Conservation (phyloP, 2,113 vertebrate species). For the Pogonocichla stellata region DNA sequence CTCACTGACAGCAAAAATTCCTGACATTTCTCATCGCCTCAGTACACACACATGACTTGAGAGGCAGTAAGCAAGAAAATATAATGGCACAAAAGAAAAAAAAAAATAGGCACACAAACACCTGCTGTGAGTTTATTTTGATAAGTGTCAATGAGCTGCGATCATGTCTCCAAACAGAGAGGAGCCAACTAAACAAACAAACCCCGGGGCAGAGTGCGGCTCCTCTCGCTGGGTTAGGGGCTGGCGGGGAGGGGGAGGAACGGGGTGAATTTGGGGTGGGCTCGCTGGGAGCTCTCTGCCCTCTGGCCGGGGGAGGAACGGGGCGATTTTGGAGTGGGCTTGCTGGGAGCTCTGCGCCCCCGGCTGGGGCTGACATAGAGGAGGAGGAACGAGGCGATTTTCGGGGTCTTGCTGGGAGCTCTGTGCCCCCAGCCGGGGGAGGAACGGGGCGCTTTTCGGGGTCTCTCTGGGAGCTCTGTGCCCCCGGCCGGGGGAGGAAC, state of each 20-base stretch:
- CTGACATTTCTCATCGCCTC: background rate
- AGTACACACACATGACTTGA: background rate
- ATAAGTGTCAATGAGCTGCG: background rate
- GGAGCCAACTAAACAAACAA: background rate
- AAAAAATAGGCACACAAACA: background rate
- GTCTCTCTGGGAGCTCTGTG: too few relatives aligned
- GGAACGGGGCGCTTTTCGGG: too few relatives aligned
- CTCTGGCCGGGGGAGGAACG: background rate
- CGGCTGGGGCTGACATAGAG: too few relatives aligned
- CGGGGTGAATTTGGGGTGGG: background rate
- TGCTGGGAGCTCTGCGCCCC: too few relatives aligned
- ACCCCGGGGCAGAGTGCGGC: background rate
- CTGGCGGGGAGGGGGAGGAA: background rate
- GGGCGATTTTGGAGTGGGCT: too few relatives aligned
- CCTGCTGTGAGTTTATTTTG: slow-evolving; percentile 37
- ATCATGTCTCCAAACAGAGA: background rate
- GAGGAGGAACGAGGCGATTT: too few relatives aligned
- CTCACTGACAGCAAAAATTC: background rate
- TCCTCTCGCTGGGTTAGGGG: accelerated
- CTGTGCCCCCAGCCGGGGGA: too few relatives aligned
- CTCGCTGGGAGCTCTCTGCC: background rate
- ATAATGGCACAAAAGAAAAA: background rate
- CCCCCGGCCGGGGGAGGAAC: background rate
- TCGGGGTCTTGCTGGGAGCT: too few relatives aligned
- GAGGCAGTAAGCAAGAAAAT: background rate